phyloP scores from a whole-genome alignment of 2,888 invertebrate genomes.

The Nycteola revayana region DNA sequence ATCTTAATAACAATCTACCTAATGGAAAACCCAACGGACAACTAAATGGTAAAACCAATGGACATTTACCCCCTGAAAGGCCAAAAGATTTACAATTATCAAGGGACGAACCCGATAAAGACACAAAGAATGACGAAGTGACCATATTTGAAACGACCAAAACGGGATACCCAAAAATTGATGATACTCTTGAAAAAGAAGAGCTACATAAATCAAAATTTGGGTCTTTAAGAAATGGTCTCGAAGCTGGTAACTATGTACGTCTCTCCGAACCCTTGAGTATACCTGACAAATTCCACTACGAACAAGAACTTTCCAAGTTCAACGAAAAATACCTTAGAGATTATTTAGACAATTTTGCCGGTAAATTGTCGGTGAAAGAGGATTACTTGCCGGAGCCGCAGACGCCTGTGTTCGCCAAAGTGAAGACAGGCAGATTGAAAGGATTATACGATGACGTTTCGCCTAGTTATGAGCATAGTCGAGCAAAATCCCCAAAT shows the following conservation, averaged over 20 bases:
- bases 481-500: constrained; percentile 59
- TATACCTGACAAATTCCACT: constrained; percentile 61
- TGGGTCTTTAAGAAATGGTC: constrained; percentile 67
- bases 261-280: constrained; percentile 65
- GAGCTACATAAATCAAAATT: constrained; percentile 68
- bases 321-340: constrained; percentile 71
- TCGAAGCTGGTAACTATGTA: constrained; percentile 67
- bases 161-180: constrained; percentile 51
- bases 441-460: constrained; percentile 64
- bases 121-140: constrained; percentile 43
- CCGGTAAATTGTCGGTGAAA: constrained; percentile 59
- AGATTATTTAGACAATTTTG: constrained; percentile 64
- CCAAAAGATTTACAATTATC: constrained; percentile 65
- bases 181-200: constrained; percentile 50
- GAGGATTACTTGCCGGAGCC: constrained; percentile 73
- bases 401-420: constrained; percentile 74
- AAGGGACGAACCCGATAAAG: constrained; percentile 43
- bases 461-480: constrained; percentile 61
- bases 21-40: constrained; percentile 34
- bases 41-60: constrained; percentile 30
- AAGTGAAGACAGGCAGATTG: constrained; percentile 65
- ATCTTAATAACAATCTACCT: constrained; percentile 18
- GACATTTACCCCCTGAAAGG: constrained; percentile 48
- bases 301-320: constrained; percentile 70
- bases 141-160: constrained; percentile 51